Conservation (phyloP, 64 coral and sea anemone species). For the Actinia tenebrosa region DNA sequence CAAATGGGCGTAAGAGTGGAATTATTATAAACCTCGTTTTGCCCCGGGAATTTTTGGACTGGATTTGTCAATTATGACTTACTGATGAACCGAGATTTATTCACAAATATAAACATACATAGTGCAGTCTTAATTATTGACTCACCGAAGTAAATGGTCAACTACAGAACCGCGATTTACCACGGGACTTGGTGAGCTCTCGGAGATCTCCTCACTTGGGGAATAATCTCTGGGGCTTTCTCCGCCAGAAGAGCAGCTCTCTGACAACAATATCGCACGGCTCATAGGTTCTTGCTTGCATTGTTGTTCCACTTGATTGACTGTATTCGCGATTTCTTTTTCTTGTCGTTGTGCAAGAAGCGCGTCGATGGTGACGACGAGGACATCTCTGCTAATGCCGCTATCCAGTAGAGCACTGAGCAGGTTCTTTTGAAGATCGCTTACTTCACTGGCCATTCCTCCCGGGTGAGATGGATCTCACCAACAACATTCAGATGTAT, state of each 20-base stretch:
- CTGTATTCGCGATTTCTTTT: slow-evolving; percentile 1
- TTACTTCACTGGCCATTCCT: slow-evolving; percentile 32
- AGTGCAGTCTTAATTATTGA: slow-evolving; percentile 7
- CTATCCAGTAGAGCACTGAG: slow-evolving; percentile 61
- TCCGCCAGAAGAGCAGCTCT: slow-evolving; percentile 27
- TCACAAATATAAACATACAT: background rate
- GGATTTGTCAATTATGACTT: background rate
- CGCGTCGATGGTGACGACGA: slow-evolving; percentile 44
- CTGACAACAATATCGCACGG: slow-evolving; percentile 17
- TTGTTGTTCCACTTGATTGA: slow-evolving; percentile 35
- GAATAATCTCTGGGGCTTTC: slow-evolving; percentile 18
- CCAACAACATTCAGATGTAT: background rate
- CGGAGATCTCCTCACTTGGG: background rate
- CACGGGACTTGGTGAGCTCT: background rate
- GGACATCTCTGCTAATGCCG: slow-evolving; percentile 60
- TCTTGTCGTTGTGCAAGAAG: slow-evolving; percentile 32
- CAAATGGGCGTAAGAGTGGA: background rate
- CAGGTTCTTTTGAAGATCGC: slow-evolving; percentile 60
- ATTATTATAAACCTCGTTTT: background rate
- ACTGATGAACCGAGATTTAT: slow-evolving; percentile 1
- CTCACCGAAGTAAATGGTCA: slow-evolving; percentile 62
- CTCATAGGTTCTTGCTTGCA: slow-evolving; percentile 3
- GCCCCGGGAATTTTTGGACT: background rate
- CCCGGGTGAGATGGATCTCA: background rate
- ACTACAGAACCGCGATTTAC: slow-evolving; percentile 34